Evolutionary conservation across 2,797 vertebrate genomes (phyloP).

Genomic region (Myotis vivesi): DNA sequence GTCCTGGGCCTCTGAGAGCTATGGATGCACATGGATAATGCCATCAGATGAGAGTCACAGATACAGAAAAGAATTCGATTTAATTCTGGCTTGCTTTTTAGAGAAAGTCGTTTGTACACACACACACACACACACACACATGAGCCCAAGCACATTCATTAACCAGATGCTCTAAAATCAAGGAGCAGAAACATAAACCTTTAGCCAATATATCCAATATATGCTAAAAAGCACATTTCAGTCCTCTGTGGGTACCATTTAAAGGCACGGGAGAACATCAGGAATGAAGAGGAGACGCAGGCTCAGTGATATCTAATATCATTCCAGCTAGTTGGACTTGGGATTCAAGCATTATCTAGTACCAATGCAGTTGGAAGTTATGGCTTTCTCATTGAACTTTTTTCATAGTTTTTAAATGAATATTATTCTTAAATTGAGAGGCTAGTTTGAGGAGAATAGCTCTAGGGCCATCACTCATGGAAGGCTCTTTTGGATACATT

Average conservation of each 20-base stretch:
- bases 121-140: not conserved
- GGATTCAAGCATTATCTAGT: not conserved
- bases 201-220: conserved; percentile 7
- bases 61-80: not conserved
- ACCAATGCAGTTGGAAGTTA: not conserved
- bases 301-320: not conserved
- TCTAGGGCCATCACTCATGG: not conserved
- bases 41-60: not conserved
- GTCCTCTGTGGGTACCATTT: not conserved
- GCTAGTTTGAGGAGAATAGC: not conserved
- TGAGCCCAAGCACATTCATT: conserved; percentile 13
- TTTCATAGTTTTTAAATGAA: not conserved
- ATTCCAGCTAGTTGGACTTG: not conserved
- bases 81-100: conserved; percentile 32
- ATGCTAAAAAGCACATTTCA: not conserved
- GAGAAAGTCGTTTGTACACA: conserved; percentile 8
- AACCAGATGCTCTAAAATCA: conserved; percentile 53
- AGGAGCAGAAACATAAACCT: not conserved
- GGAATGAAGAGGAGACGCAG: not conserved
- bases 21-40: not conserved
- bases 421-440: not conserved
- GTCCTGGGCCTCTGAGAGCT: not conserved
- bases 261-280: not conserved
- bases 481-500: not conserved
- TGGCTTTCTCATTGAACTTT: not conserved